Conservation (phyloP, 2,888 invertebrate species). For the Morpho deidamia region DNA sequence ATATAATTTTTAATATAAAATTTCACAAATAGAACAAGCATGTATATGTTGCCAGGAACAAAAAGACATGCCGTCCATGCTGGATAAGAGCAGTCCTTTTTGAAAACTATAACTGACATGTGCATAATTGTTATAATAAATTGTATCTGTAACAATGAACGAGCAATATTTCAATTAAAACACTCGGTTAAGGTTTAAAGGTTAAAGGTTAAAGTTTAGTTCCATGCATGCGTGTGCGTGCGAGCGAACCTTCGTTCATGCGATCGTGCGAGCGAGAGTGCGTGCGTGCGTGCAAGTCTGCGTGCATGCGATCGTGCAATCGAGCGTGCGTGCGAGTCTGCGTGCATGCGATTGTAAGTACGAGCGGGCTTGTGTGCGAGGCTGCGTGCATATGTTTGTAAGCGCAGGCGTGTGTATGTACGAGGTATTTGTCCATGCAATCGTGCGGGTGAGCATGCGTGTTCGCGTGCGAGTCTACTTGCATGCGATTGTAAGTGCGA, state of each 20-base stretch:
- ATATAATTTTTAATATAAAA: constrained; percentile 83
- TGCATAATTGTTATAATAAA: constrained; percentile 80
- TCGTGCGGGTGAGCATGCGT: background rate
- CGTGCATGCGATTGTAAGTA: background rate
- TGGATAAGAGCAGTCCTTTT: constrained; percentile 79
- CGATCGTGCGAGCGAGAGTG: background rate
- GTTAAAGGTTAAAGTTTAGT: too few species aligned
- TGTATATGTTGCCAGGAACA: constrained; percentile 81
- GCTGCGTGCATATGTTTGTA: background rate
- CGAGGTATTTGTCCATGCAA: background rate
- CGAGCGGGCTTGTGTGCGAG: background rate
- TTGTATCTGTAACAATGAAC: constrained; percentile 68
- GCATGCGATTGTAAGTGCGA: background rate
- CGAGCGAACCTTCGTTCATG: background rate
- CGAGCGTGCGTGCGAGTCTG: background rate
- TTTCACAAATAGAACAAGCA: constrained; percentile 81
- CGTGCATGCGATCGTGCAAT: background rate
- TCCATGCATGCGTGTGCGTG: too few species aligned
- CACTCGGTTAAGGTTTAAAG: too few species aligned
- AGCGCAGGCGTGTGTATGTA: background rate
- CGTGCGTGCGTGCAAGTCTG: background rate
- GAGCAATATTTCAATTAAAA: too few species aligned
- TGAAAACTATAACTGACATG: constrained; percentile 61
- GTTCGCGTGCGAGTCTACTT: background rate
- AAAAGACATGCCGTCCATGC: constrained; percentile 73